phyloP scores from a whole-genome alignment of 1,140 invertebrate species.

The Anastatus disparis region DNA sequence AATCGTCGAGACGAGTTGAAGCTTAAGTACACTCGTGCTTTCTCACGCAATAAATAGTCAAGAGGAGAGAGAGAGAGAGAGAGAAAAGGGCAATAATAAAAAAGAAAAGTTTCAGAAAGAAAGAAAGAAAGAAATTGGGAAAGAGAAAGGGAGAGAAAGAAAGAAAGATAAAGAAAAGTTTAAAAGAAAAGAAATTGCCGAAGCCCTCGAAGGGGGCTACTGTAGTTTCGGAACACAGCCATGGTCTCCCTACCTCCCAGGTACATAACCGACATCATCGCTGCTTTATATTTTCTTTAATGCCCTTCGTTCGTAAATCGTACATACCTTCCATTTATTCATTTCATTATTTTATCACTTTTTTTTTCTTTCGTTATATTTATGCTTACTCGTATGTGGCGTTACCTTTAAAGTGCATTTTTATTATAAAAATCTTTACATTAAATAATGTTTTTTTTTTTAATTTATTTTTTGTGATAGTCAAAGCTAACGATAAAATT shows the following conservation, averaged over 20 bases:
- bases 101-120: too few relatives aligned
- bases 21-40: background rate
- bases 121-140: conserved; percentile 44
- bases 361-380: conserved; percentile 41
- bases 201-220: conserved; percentile 63
- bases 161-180: conserved; percentile 36
- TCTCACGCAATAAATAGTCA: conserved; percentile 25
- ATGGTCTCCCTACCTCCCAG: conserved; percentile 74
- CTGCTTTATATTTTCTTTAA: conserved; percentile 56
- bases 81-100: conserved; percentile 13
- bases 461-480: too few relatives aligned
- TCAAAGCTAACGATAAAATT: too few relatives aligned
- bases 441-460: too few relatives aligned
- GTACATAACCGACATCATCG: conserved; percentile 67
- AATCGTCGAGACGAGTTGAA: conserved; percentile 1
- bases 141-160: conserved; percentile 37
- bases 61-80: conserved; percentile 40
- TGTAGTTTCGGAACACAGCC: conserved; percentile 75
- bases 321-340: conserved; percentile 36
- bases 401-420: too few relatives aligned
- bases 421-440: too few relatives aligned
- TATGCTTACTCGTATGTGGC: conserved; percentile 8
- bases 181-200: conserved; percentile 45
- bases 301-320: conserved; percentile 39
- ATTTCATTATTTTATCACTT: conserved; percentile 24